Base-by-base conservation (phyloP, 2,797 vertebrate genomes). In the Pelodytes ibericus region DNA sequence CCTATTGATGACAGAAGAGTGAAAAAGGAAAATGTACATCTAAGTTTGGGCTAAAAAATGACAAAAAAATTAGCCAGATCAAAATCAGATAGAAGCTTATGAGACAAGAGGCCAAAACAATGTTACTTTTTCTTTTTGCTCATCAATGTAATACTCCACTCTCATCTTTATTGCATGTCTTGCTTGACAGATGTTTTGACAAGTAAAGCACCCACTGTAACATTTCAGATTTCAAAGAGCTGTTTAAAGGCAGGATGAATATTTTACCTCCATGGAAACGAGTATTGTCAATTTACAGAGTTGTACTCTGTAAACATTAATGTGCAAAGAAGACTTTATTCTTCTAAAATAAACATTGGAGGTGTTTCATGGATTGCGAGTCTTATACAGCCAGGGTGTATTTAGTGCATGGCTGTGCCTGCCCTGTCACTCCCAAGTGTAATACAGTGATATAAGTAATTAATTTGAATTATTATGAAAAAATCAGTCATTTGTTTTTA, bases 151-250 rank as follows among this genome's bases (percentile, higher is more conserved):
- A 60, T 59, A 27, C 30, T 53, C 44, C 53, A 22, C 44, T 39
- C 56, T 65, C 56, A 71, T 77, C n/a, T 58, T 56, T 65, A 66
- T 60, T 59, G 29, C 62, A 60, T 61, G 53, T 24, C 51, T 67
- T 67, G n/a, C 25, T 59, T 78, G 62, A 30, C 75, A 72, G 51
- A 60, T 78, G 69, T 78, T 72, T 67, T 78, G 75, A 78, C 75
- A 78, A 67, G 62, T 61, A 53, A 67, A 39, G 25, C 22, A 60
- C 24, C 47, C 53, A 10, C 69, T 67, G 41, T 16, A 65, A 36
- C 24, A 51, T 30, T 60, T 65, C 13, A 5, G 33, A 72, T 71
- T 77, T 71, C 30, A 72, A 58, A 64, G 26, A 27, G 6, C n/a
- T 18, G 27, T 27, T 53, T 11, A 59, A 41, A 31, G 58, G 26